A percentile compares a stretch with the other conserved stretches of the same genome.
These are phyloP conservation scores for Coleophora deauratella DNA, from an alignment of 2,888 invertebrate genomes.

Conservation along the genomic window DNA sequence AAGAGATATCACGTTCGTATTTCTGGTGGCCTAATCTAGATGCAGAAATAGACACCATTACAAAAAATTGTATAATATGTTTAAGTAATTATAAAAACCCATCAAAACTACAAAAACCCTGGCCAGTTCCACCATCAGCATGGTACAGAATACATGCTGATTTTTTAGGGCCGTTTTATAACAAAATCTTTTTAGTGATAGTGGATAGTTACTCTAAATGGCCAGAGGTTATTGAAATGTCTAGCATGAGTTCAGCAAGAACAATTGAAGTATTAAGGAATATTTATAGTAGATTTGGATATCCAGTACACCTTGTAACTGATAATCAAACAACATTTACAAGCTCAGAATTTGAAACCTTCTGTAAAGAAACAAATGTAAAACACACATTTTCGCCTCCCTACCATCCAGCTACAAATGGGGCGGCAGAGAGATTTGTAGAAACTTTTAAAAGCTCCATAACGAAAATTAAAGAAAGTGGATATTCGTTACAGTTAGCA, in stretches of 20 bases:
- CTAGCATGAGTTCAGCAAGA: constrained; percentile 4
- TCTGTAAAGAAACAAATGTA: constrained; percentile 10
- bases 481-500: not conserved
- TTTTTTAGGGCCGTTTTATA: constrained; percentile 13
- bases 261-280: not conserved
- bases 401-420: no score
- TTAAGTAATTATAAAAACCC: constrained; percentile 5
- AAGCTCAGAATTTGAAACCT: constrained; percentile 13
- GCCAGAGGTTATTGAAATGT: constrained; percentile 9
- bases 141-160: no score
- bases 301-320: not conserved
- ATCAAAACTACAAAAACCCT: constrained; percentile 7
- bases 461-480: constrained; percentile 6
- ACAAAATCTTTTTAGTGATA: constrained; percentile 15
- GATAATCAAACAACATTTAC: constrained; percentile 13
- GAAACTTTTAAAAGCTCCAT: no score
- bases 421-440: no score
- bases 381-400: constrained; percentile 15
- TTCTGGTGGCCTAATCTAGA: constrained; percentile 9
- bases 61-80: constrained; percentile 6
- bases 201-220: constrained; percentile 9
- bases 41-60: constrained; percentile 5
- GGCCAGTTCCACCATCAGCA: constrained; percentile 12
- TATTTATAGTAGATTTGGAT: not conserved
- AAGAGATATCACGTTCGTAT: constrained; percentile 5